Conservation (phyloP, 2,888 invertebrate genomes). For the Scelioninae gen. 1 region DNA sequence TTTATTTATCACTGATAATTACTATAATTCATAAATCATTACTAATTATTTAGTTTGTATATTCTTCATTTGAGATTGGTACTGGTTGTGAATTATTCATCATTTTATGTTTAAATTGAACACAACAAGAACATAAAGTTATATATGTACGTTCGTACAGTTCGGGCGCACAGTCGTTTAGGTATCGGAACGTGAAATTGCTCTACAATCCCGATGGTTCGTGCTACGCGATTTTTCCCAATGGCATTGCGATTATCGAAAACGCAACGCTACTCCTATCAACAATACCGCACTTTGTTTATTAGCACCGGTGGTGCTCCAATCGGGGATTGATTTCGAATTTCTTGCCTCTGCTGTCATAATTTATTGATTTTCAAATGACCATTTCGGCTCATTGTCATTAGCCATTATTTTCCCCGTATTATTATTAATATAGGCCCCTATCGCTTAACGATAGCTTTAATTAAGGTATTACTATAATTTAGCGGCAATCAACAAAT, state of each 20-base stretch:
- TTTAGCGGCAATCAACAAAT: constrained; percentile 21
- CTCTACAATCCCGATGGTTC: constrained; percentile 73
- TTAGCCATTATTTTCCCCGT: constrained; percentile 32
- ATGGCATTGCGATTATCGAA: constrained; percentile 67
- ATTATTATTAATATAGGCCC: constrained; percentile 46
- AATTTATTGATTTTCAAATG: constrained; percentile 48
- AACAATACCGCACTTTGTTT: constrained; percentile 58
- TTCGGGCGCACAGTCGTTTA: constrained; percentile 77
- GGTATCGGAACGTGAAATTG: constrained; percentile 83
- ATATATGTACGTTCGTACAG: constrained; percentile 18
- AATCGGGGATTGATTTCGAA: constrained; percentile 54
- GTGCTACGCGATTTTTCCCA: constrained; percentile 66
- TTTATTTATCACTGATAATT: no score
- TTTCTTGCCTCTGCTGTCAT: constrained; percentile 27
- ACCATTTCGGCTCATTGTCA: constrained; percentile 24
- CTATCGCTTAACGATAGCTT: constrained; percentile 33
- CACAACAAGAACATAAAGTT: constrained; percentile 15
- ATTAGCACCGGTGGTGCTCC: constrained; percentile 34
- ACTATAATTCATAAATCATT: no score
- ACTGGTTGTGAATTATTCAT: no score
- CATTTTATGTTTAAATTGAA: not conserved
- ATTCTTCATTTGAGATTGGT: no score
- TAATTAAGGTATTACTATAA: constrained; percentile 41
- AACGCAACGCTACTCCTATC: constrained; percentile 49
- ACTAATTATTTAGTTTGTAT: no score